A percentile compares a stretch with the other conserved stretches of the same genome.
phyloP scores from a whole-genome alignment of 2,797 vertebrate genomes.

The Enteromius paludinosus region DNA sequence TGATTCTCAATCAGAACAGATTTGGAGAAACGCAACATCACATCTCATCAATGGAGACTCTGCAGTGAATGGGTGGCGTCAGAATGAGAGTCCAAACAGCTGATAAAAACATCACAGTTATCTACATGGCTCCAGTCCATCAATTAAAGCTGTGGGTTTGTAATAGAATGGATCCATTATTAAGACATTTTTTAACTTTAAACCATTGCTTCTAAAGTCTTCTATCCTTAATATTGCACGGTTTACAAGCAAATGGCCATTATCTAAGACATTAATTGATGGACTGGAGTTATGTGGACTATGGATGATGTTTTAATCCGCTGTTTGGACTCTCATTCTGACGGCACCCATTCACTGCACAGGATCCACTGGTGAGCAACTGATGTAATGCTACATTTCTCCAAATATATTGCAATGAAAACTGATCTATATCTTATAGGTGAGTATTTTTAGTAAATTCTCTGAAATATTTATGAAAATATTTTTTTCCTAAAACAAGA shows the following conservation, averaged over 20 bases:
- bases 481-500: background rate
- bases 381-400: background rate
- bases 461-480: background rate
- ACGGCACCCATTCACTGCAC: background rate
- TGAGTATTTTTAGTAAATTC: background rate
- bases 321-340: background rate
- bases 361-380: background rate
- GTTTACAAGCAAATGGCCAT: background rate
- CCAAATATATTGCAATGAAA: background rate
- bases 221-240: background rate
- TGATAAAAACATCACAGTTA: background rate
- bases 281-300: background rate
- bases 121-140: background rate
- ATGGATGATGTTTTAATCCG: background rate
- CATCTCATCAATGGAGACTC: background rate
- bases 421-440: background rate
- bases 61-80: background rate
- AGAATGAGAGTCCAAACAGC: background rate
- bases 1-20: background rate
- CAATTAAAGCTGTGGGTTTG: background rate
- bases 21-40: background rate
- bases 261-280: background rate
- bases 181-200: background rate
- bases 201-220: background rate
- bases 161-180: background rate